Evolutionary conservation across 1,140 invertebrate species (phyloP), one percentile per base, ranked within the genome.

Genomic region (Goniozus legneri): DNA sequence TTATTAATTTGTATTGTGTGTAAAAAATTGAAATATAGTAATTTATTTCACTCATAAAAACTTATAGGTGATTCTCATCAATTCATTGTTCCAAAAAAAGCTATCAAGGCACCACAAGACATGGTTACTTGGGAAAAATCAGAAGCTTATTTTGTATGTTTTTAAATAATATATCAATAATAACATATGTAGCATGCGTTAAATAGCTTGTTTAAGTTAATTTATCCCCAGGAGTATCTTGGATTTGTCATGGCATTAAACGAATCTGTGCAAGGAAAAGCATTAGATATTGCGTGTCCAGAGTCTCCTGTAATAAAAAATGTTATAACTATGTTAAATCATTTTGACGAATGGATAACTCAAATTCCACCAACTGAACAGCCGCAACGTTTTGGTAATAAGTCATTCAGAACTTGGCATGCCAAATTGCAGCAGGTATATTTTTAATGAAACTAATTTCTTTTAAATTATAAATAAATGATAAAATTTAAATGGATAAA

Each of bases 341-440:
- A 80, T 59, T 74, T 97, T 47, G 81, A 87, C 50, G 69, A 79
- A 45, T 82, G 89, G 75, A 84, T 97, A 48, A 84, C 89, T 62
- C 84, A 95, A 55, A 91, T 86, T 54, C 93, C 92, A 31, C 92
- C 94, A 0, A 80, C 94, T 37, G 89, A 97, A 51, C 93, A 97
- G 65, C 93, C 94, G 2, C 93, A 97, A 70, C 77, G 96, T 52
- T 98, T 97, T 84, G 96, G 96, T 10, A 98, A 99, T 69, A 88
- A 89, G 71, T 91, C 96, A 2, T 99, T 95, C 71, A 81, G 87
- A 56, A 80, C 78, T 18, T 99, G 91, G 87, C 86, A 89, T 54
- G 64, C 77, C n/a, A 84, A 82, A 71, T 67, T 98, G n/a, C 82
- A 85, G 64, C 75, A 85, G 66, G 91, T 91, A n/a, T n/a, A n/a